Percentiles rank a stretch among this genome's conserved stretches.
Conservation (phyloP, 1,140 invertebrate species). For the Eupristina koningsbergeri region DNA sequence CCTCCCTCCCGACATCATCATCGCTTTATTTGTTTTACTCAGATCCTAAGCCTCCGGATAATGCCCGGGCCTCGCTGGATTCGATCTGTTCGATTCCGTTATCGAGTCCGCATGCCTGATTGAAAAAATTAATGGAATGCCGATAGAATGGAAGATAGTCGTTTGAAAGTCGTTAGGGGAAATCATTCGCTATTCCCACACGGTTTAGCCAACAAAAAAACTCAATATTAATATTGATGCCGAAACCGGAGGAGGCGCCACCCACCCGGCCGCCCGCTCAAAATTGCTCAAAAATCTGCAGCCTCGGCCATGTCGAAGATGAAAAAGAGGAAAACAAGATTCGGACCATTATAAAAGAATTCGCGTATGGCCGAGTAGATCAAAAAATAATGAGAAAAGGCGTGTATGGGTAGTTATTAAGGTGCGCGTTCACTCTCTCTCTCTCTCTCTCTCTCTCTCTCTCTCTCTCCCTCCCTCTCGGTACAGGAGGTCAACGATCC, state of each 20-base stretch:
- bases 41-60: no score
- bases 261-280: no score
- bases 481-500: constrained; percentile 38
- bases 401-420: constrained; percentile 30
- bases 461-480: no score
- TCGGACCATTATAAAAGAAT: not conserved
- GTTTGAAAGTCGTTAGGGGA: not conserved
- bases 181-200: not conserved
- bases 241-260: not conserved
- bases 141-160: not conserved
- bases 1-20: not conserved
- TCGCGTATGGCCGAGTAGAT: not conserved
- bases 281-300: not conserved
- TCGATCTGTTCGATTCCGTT: not conserved
- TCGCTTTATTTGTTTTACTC: not conserved
- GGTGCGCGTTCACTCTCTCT: no score
- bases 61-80: not conserved
- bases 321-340: not conserved
- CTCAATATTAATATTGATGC: not conserved
- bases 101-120: not conserved
- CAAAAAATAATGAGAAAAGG: constrained; percentile 42
- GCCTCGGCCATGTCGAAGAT: no score
- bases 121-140: not conserved
- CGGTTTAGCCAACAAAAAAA: no score
- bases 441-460: no score